These are phyloP conservation scores for Amphipoea lucens DNA, from an alignment of 2,888 invertebrate genomes.

Conservation along the genomic window DNA sequence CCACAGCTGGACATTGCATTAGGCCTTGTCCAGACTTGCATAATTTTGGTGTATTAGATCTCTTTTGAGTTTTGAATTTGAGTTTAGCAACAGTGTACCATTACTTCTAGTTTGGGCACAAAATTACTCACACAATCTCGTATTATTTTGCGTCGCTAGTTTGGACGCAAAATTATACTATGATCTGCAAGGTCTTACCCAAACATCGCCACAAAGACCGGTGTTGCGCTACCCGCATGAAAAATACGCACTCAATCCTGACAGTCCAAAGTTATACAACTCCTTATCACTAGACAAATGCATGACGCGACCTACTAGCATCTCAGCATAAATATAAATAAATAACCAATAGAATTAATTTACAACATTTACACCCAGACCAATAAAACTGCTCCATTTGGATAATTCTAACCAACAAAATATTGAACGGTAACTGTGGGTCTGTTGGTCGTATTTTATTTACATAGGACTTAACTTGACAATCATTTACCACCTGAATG, in stretches of 20 bases:
- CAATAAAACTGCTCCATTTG: conserved; percentile 37
- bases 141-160: neutral
- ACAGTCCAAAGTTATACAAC: conserved; percentile 22
- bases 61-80: neutral
- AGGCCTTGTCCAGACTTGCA: neutral
- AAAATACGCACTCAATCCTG: conserved; percentile 10
- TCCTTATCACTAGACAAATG: conserved; percentile 42
- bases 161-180: neutral
- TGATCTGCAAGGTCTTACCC: neutral
- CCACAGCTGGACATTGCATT: neutral
- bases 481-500: conserved; percentile 43
- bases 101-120: neutral
- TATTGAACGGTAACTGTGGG: conserved; percentile 35
- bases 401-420: conserved; percentile 55
- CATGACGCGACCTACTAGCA: conserved; percentile 50
- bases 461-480: conserved; percentile 40
- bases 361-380: conserved; percentile 43
- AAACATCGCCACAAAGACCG: neutral
- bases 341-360: conserved; percentile 52
- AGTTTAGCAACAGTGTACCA: neutral
- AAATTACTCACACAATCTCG: neutral
- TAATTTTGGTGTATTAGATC: neutral
- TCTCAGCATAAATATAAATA: conserved; percentile 46
- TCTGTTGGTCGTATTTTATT: conserved; percentile 46
- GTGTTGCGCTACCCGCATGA: neutral